These are phyloP conservation scores for Dicrurus megarhynchus DNA, from an alignment of 2,113 vertebrate genomes.

Conservation along the genomic window DNA sequence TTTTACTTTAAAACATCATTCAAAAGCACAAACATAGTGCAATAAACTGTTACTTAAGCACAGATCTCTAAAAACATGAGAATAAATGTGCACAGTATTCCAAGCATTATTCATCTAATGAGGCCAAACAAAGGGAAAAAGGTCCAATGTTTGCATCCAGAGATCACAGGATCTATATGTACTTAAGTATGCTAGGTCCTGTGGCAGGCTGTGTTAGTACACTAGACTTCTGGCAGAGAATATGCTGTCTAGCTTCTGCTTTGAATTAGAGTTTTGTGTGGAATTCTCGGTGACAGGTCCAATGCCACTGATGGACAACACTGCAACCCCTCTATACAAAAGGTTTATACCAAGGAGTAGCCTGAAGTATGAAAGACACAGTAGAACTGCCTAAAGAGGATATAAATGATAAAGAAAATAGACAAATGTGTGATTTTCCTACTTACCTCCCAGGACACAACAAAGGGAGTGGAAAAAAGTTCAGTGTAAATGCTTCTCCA, in stretches of 20 bases:
- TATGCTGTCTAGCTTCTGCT: background rate
- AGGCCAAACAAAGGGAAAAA: background rate
- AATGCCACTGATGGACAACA: background rate
- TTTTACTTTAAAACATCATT: background rate
- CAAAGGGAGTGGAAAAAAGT: accelerated
- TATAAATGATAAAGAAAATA: background rate
- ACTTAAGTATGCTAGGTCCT: background rate
- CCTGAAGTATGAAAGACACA: background rate
- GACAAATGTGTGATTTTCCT: background rate
- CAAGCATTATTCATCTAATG: accelerated
- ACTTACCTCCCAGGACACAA: background rate
- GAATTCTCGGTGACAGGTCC: background rate
- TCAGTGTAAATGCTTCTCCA: background rate
- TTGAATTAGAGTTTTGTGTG: background rate
- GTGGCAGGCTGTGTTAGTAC: background rate
- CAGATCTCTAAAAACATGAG: background rate
- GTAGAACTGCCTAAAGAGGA: background rate
- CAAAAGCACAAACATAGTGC: background rate
- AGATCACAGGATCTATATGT: background rate
- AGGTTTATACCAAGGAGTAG: background rate
- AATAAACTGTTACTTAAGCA: background rate
- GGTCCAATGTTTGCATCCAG: background rate
- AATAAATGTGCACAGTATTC: background rate
- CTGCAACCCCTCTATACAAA: background rate
- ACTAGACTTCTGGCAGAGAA: background rate